Percentiles rank a stretch among this genome's conserved stretches.
These are phyloP conservation scores for Sebastes minor DNA, from an alignment of 2,797 vertebrate species.

Conservation along the genomic window DNA sequence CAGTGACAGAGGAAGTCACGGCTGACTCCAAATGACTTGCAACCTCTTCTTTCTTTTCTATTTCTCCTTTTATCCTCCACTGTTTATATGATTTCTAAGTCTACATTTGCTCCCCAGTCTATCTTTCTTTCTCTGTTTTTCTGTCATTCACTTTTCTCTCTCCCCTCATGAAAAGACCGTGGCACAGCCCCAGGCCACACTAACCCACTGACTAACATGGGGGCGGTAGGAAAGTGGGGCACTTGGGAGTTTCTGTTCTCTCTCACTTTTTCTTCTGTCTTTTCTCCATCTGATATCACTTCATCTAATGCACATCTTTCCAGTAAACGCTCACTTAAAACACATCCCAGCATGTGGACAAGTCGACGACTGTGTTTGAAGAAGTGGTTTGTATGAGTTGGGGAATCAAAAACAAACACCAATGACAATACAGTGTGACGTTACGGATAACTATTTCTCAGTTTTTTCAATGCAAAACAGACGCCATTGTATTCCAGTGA, in stretches of 20 bases:
- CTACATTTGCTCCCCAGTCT: conserved; percentile 3
- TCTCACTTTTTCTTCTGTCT: conserved; percentile 30
- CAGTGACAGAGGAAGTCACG: conserved; percentile 30
- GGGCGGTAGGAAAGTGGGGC: conserved; percentile 3
- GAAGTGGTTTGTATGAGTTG: conserved; percentile 3
- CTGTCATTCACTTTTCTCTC: conserved; percentile 22
- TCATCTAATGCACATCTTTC: conserved; percentile 35
- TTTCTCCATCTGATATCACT: conserved; percentile 48
- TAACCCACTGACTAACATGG: conserved; percentile 38
- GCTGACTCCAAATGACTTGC: conserved; percentile 44
- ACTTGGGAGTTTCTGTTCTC: conserved; percentile 47
- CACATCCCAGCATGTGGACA: conserved; percentile 12
- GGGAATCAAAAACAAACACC: conserved; percentile 1
- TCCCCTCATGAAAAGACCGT: conserved; percentile 43
- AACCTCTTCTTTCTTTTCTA: conserved; percentile 14
- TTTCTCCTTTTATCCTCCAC: conserved; percentile 1
- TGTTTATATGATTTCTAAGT: conserved; percentile 6
- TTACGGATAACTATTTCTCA: neutral
- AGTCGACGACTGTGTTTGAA: neutral
- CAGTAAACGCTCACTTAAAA: conserved; percentile 44
- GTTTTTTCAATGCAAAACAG: conserved; percentile 2
- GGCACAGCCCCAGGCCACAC: conserved; percentile 56
- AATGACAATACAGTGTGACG: neutral
- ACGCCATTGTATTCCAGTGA: neutral
- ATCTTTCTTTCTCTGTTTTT: conserved; percentile 12